A percentile compares a stretch with the other conserved stretches of the same genome.
Conservation (phyloP, 1,140 invertebrate species). For the Steinernema feltiae region DNA sequence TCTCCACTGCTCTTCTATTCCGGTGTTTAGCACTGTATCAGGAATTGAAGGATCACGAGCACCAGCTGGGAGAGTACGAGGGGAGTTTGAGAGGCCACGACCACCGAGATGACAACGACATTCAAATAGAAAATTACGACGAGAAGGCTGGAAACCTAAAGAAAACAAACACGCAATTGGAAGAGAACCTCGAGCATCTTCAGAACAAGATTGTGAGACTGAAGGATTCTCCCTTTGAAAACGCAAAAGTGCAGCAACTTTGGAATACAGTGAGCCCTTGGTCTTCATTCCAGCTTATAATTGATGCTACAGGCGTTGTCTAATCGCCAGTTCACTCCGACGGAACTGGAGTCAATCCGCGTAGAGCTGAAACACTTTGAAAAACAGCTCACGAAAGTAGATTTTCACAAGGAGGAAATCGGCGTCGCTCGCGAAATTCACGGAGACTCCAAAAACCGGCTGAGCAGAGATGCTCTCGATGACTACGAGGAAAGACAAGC, state of each 20-base stretch:
- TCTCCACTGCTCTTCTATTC: not conserved
- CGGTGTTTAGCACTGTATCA: not conserved
- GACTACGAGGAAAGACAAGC: not conserved
- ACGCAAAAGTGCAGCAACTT: not conserved
- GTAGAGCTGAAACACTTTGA: constrained; percentile 1
- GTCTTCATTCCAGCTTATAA: not conserved
- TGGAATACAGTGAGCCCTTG: not conserved
- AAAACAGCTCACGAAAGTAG: not conserved
- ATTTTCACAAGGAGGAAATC: not conserved
- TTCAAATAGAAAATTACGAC: not conserved
- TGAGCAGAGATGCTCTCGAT: not conserved
- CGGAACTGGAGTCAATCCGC: not conserved
- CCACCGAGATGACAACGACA: not conserved
- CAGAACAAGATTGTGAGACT: not conserved
- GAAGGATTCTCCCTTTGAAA: not conserved
- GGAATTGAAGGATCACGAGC: not conserved
- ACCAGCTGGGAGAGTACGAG: not conserved
- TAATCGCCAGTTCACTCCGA: not conserved
- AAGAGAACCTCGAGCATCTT: not conserved
- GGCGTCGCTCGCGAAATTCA: not conserved
- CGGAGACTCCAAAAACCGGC: not conserved
- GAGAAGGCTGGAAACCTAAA: not conserved
- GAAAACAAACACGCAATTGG: not conserved
- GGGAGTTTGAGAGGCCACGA: not conserved
- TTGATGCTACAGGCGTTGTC: not conserved